phyloP scores from a whole-genome alignment of 2,888 invertebrate genomes.

The Mantis religiosa region DNA sequence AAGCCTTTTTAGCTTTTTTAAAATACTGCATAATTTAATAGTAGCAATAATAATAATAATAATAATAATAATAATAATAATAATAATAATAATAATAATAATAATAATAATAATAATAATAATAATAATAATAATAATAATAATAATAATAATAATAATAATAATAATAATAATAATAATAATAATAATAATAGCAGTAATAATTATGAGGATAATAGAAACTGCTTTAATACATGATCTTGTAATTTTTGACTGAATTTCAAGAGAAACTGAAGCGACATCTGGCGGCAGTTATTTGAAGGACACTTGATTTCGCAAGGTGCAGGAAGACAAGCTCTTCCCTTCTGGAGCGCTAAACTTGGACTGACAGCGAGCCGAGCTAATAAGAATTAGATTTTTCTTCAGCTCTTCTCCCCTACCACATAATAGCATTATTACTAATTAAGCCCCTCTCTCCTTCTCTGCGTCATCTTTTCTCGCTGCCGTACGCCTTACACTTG shows the following conservation, averaged over 20 bases:
- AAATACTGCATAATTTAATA: too few relatives aligned
- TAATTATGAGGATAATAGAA: too few relatives aligned
- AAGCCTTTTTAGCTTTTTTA: too few relatives aligned
- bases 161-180: too few relatives aligned
- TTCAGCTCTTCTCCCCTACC: background rate
- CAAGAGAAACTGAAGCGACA: background rate
- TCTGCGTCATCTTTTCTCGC: background rate
- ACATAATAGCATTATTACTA: background rate
- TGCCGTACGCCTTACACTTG: background rate
- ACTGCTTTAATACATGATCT: too few relatives aligned
- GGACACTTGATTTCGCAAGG: background rate
- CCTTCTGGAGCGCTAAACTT: background rate
- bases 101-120: too few relatives aligned
- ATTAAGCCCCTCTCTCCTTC: background rate
- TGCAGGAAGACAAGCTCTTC: background rate
- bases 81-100: too few relatives aligned
- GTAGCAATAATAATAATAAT: too few relatives aligned
- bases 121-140: too few relatives aligned
- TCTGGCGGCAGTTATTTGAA: background rate
- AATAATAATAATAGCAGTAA: background rate
- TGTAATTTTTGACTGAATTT: too few relatives aligned
- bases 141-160: too few relatives aligned
- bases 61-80: too few relatives aligned
- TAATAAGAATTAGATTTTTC: background rate
- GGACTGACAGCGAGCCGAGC: background rate